Conservation (phyloP, 2,797 vertebrate genomes). For the Macroramphosus scolopax region DNA sequence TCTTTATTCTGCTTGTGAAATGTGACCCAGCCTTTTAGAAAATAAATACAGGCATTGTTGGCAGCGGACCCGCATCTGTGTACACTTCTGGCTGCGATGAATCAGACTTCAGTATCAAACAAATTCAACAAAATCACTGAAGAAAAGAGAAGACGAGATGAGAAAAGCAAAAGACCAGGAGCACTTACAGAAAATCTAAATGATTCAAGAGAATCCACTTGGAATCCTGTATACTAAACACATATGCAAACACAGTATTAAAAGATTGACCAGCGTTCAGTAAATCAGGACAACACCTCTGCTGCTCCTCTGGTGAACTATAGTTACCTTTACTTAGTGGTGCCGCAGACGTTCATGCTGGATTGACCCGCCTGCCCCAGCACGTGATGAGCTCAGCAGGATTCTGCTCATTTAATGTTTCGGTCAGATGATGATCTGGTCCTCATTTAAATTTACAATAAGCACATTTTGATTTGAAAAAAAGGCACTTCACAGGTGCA, state of each 20-base stretch:
- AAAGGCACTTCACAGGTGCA: constrained; percentile 47
- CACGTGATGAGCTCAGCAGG: background rate
- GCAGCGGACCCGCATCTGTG: too few relatives aligned
- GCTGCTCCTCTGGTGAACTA: constrained; percentile 13
- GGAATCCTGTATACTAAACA: too few relatives aligned
- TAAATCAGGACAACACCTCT: constrained; percentile 8
- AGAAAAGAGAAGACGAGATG: constrained; percentile 17
- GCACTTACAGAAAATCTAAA: too few relatives aligned
- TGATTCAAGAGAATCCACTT: too few relatives aligned
- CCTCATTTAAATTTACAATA: constrained; percentile 26
- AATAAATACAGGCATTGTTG: constrained; percentile 38
- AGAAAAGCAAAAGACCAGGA: too few relatives aligned
- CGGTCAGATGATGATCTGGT: background rate
- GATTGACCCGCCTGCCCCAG: constrained; percentile 8
- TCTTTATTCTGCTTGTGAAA: constrained; percentile 57
- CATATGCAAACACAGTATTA: constrained; percentile 19
- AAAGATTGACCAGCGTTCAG: constrained; percentile 3
- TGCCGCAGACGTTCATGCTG: constrained; percentile 18
- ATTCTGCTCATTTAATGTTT: constrained; percentile 8
- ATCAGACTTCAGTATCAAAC: constrained; percentile 25
- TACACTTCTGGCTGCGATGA: constrained; percentile 18
- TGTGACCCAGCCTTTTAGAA: constrained; percentile 37
- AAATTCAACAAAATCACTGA: constrained; percentile 32
- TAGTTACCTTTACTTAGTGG: background rate
- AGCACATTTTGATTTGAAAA: constrained; percentile 10